Evolutionary conservation across 2,888 invertebrate genomes (phyloP), one percentile per base, ranked within the genome.

Genomic region (Argyra leucocephala): DNA sequence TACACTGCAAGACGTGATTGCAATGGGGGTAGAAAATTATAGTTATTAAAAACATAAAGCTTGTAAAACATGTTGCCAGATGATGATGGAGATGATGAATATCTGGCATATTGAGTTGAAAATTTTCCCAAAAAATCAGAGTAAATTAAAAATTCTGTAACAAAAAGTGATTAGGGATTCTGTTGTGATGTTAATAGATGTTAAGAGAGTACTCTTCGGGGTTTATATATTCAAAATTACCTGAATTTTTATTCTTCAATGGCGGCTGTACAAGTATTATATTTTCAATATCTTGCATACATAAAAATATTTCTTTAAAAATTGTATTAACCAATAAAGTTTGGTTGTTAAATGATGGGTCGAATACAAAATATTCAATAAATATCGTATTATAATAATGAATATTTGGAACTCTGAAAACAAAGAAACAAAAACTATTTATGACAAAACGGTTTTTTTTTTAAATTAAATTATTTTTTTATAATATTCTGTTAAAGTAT

Each of bases 381-480:
- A 86, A 88, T 60, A 85, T 72, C 0, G 85, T 82, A 72, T 86
- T 86, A 15, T 36, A 6, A 62, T 62, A 62, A n/a, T 57, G 36
- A 10, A 65, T 64, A 9, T 5, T 23, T 36, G 21, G 22, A 23
- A 48, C 23, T 18, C 26, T 63, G 15, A 67, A 31, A 61, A 63
- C n/a, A n/a, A n/a, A n/a, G n/a, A n/a, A n/a, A n/a, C n/a, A n/a
- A n/a, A n/a, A n/a, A n/a, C n/a, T n/a, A n/a, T n/a, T n/a, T n/a
- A n/a, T n/a, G n/a, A n/a, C n/a, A n/a, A n/a, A n/a, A n/a, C n/a
- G n/a, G n/a, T n/a, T n/a, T n/a, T n/a, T n/a, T n/a, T n/a, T n/a
- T n/a, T n/a, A n/a, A n/a, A n/a, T n/a, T n/a, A n/a, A n/a, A n/a
- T n/a, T n/a, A n/a, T n/a, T n/a, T n/a, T n/a, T n/a, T n/a, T n/a